Evolutionary conservation across 2,797 vertebrate species (phyloP).

Genomic region (Salarias fasciatus): DNA sequence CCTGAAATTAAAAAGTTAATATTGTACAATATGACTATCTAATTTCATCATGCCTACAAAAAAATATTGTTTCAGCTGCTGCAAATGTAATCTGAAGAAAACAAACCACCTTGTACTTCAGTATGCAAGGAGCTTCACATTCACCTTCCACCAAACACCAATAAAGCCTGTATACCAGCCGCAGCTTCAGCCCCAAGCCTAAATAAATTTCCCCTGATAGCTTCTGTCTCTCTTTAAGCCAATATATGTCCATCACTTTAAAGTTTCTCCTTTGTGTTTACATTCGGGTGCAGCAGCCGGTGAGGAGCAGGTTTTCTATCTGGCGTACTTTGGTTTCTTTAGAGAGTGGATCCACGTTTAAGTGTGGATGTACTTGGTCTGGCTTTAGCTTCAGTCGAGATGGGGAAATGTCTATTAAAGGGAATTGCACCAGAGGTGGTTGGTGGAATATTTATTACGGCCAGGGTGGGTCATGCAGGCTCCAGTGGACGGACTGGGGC

Average conservation of each 20-base stretch:
- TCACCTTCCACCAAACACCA: slow-evolving; percentile 36
- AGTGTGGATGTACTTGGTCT: not conserved
- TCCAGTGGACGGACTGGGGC: slow-evolving; percentile 26
- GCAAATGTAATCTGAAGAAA: slow-evolving; percentile 8
- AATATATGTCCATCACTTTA: slow-evolving; percentile 47
- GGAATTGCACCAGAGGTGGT: slow-evolving; percentile 19
- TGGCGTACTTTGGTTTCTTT: slow-evolving; percentile 13
- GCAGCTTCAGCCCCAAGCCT: slow-evolving; percentile 31
- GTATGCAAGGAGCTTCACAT: slow-evolving; percentile 26
- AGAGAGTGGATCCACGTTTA: slow-evolving; percentile 2
- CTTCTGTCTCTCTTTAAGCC: slow-evolving; percentile 38
- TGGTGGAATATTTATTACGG: slow-evolving; percentile 44
- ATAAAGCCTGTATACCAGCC: slow-evolving; percentile 39
- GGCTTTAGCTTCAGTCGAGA: slow-evolving; percentile 26
- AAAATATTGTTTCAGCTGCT: not conserved
- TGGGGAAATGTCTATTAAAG: slow-evolving; percentile 46
- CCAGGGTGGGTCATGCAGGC: slow-evolving; percentile 24
- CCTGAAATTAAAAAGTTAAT: not conserved
- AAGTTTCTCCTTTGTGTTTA: slow-evolving; percentile 31
- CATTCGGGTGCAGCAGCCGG: slow-evolving; percentile 14
- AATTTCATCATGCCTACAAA: slow-evolving; percentile 7
- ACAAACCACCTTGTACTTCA: slow-evolving; percentile 1
- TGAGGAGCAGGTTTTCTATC: slow-evolving; percentile 1
- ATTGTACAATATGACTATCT: not conserved
- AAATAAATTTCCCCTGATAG: slow-evolving; percentile 58